phyloP scores from a whole-genome alignment of 2,888 invertebrate species.

The Lasioglossum vierecki region DNA sequence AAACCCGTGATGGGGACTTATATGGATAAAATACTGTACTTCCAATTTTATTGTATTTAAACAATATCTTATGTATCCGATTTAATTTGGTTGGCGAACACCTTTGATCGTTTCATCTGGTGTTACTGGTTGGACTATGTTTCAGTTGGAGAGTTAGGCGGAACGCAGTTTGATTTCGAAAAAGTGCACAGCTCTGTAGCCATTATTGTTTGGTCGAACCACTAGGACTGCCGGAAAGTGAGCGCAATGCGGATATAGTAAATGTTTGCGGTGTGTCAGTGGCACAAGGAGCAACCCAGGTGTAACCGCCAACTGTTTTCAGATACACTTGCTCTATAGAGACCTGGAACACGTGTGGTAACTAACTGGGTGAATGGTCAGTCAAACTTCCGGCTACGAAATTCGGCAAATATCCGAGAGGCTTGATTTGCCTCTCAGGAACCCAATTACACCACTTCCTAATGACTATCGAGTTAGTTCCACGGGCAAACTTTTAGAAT shows the following conservation, averaged over 20 bases:
- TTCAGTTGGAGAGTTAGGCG: neutral
- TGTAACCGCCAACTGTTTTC: slow-evolving; percentile 66
- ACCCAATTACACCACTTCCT: slow-evolving; percentile 47
- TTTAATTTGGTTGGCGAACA: neutral
- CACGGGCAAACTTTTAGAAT: slow-evolving; percentile 21
- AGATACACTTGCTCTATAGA: slow-evolving; percentile 51
- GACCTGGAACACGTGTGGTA: slow-evolving; percentile 61
- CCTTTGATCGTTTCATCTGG: neutral
- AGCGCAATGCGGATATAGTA: slow-evolving; percentile 53
- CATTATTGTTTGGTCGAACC: slow-evolving; percentile 32
- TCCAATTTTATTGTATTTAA: neutral
- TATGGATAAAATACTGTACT: too few relatives aligned
- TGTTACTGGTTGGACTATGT: neutral
- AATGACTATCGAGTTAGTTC: slow-evolving; percentile 17
- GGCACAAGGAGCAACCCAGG: slow-evolving; percentile 52
- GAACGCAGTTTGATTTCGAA: neutral
- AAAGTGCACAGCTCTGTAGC: neutral
- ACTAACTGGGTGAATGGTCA: slow-evolving; percentile 76
- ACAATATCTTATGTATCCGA: neutral
- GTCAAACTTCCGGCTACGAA: slow-evolving; percentile 76
- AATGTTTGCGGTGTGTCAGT: slow-evolving; percentile 65
- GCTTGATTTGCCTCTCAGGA: slow-evolving; percentile 49
- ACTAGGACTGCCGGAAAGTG: slow-evolving; percentile 53
- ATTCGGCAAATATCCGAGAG: slow-evolving; percentile 77
- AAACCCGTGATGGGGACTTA: too few relatives aligned